Evolutionary conservation across 2,797 vertebrate species (phyloP).

Genomic region (Eupleurogrammus muticus): DNA sequence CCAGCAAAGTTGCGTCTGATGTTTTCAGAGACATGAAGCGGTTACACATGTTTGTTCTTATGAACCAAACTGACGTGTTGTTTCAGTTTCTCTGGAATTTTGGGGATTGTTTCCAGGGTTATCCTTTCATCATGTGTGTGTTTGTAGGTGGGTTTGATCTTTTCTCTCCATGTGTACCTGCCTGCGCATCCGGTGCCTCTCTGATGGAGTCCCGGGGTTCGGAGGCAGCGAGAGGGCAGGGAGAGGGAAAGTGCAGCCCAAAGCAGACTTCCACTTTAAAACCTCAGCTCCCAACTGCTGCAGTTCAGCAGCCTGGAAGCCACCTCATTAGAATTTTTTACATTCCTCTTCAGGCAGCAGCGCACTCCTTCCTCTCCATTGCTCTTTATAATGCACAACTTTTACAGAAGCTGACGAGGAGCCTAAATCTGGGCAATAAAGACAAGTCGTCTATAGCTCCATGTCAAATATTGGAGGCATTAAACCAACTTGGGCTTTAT

Average conservation of each 20-base stretch:
- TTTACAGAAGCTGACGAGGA: conserved; percentile 38
- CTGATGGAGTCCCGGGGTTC: conserved; percentile 65
- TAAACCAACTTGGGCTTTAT: conserved; percentile 34
- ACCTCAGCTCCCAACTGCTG: conserved; percentile 54
- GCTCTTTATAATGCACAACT: conserved; percentile 46
- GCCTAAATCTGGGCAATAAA: conserved; percentile 37
- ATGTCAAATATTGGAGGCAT: conserved; percentile 22
- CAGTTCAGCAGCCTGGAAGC: conserved; percentile 63
- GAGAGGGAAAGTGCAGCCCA: conserved; percentile 74
- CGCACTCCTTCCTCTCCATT: conserved; percentile 45
- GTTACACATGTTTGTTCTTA: conserved; percentile 28
- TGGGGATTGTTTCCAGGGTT: conserved; percentile 15
- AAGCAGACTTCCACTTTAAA: conserved; percentile 70
- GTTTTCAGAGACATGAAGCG: conserved; percentile 19
- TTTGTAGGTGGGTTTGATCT: not conserved
- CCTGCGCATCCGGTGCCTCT: conserved; percentile 32
- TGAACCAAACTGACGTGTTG: conserved; percentile 20
- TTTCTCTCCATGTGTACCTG: conserved; percentile 54
- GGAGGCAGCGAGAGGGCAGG: conserved; percentile 45
- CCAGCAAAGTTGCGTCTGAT: conserved; percentile 36
- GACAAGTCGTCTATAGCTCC: conserved; percentile 38
- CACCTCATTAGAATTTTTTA: conserved; percentile 74
- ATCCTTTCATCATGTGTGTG: conserved; percentile 3
- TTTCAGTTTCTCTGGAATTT: conserved; percentile 4
- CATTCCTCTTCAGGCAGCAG: conserved; percentile 72